phyloP scores from a whole-genome alignment of 2,888 invertebrate species.

The Allacma fusca region DNA sequence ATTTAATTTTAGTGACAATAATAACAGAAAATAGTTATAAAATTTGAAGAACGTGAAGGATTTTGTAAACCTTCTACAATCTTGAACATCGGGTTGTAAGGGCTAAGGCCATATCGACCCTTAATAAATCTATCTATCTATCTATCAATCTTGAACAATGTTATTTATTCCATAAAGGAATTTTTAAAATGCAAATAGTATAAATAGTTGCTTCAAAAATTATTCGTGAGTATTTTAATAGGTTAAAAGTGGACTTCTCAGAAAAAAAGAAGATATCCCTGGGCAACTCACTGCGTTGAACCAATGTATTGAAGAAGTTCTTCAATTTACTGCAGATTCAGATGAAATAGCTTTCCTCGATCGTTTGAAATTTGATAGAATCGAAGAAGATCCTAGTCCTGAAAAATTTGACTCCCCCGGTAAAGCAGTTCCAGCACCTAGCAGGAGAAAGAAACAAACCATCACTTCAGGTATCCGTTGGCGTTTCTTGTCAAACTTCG shows the following conservation, averaged over 20 bases:
- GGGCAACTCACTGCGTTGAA: slow-evolving; percentile 46
- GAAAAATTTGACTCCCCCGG: neutral
- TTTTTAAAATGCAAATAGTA: neutral
- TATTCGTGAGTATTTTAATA: slow-evolving; percentile 14
- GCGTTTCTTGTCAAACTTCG: no score
- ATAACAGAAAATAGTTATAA: no score
- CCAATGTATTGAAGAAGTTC: slow-evolving; percentile 50
- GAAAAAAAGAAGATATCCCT: slow-evolving; percentile 46
- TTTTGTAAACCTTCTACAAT: no score
- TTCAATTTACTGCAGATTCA: slow-evolving; percentile 44
- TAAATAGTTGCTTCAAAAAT: neutral
- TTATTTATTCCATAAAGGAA: no score
- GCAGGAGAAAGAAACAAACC: slow-evolving; percentile 3
- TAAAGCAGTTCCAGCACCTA: neutral
- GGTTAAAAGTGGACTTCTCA: slow-evolving; percentile 47
- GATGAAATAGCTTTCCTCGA: slow-evolving; percentile 38
- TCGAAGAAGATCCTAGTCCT: slow-evolving; percentile 3
- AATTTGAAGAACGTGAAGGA: no score
- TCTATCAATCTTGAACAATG: no score
- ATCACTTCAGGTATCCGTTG: slow-evolving; percentile 40
- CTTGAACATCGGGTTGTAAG: no score
- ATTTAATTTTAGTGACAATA: no score
- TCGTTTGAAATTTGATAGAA: neutral
- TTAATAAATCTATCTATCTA: no score
- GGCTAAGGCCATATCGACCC: no score